Evolutionary conservation across 2,888 invertebrate genomes (phyloP).

Genomic region (Campoplex capitator): DNA sequence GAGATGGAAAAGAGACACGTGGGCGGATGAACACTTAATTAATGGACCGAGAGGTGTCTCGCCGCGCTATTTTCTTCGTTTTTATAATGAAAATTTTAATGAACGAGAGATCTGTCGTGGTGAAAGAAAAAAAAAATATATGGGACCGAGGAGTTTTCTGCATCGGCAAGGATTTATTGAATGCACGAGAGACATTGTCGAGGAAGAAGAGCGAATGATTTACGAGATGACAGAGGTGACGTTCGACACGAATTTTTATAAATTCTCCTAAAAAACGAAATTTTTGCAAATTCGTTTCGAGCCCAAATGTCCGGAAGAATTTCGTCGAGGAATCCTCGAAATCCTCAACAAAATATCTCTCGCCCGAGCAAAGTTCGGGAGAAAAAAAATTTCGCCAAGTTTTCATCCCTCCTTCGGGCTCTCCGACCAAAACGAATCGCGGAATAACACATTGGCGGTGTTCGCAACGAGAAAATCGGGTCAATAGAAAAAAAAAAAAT

Average conservation of each 20-base stretch:
- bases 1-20: conserved; percentile 16
- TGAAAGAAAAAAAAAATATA: neutral
- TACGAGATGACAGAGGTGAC: neutral
- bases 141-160: neutral
- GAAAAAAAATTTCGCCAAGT: neutral
- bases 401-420: neutral
- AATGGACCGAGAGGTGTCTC: conserved; percentile 32
- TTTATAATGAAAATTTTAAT: conserved; percentile 57
- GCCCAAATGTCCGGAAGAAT: neutral
- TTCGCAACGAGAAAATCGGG: conserved; percentile 18
- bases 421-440: conserved; percentile 10
- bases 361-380: neutral
- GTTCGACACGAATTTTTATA: neutral
- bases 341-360: neutral
- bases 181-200: neutral
- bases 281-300: neutral
- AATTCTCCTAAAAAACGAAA: neutral
- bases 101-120: conserved; percentile 55
- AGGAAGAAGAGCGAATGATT: neutral
- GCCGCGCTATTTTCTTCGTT: conserved; percentile 41
- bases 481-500: conserved; percentile 4
- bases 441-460: neutral
- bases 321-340: neutral
- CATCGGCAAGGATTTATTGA: conserved; percentile 17
- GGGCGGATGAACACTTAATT: conserved; percentile 58